These are phyloP conservation scores for Oligia latruncula DNA, from an alignment of 2,888 invertebrate species.

Conservation along the genomic window DNA sequence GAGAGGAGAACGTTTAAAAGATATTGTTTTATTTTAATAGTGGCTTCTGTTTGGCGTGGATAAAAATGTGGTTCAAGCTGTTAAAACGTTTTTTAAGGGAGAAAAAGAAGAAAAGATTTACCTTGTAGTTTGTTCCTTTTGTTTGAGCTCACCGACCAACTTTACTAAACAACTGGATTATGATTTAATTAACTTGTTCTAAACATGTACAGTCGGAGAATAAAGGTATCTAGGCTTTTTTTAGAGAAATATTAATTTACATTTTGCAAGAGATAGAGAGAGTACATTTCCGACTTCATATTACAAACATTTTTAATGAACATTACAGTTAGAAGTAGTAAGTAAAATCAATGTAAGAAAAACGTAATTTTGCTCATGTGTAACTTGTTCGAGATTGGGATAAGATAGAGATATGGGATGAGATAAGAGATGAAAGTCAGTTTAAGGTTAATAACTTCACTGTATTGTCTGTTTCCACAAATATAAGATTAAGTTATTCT, in stretches of 20 bases:
- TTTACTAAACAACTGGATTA: background rate
- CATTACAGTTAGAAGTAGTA: background rate
- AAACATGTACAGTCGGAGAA: background rate
- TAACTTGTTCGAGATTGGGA: no score
- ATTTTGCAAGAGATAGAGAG: background rate
- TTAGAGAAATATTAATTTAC: background rate
- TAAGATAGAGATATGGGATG: no score
- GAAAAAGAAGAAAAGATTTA: conserved; percentile 16
- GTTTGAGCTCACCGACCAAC: background rate
- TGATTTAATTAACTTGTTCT: background rate
- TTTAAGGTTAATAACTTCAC: no score
- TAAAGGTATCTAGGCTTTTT: background rate
- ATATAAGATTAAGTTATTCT: no score
- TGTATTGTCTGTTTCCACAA: no score
- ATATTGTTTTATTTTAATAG: conserved; percentile 63
- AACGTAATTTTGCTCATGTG: background rate
- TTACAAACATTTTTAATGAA: background rate
- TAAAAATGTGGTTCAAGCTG: conserved; percentile 44
- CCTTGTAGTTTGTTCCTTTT: background rate
- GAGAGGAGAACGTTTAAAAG: conserved; percentile 48
- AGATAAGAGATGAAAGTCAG: no score
- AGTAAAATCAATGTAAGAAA: background rate
- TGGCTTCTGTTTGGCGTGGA: conserved; percentile 35
- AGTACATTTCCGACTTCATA: background rate
- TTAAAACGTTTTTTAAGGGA: conserved; percentile 16